phyloP scores from a whole-genome alignment of 2,888 invertebrate genomes.

The Galerucella nymphaeae region DNA sequence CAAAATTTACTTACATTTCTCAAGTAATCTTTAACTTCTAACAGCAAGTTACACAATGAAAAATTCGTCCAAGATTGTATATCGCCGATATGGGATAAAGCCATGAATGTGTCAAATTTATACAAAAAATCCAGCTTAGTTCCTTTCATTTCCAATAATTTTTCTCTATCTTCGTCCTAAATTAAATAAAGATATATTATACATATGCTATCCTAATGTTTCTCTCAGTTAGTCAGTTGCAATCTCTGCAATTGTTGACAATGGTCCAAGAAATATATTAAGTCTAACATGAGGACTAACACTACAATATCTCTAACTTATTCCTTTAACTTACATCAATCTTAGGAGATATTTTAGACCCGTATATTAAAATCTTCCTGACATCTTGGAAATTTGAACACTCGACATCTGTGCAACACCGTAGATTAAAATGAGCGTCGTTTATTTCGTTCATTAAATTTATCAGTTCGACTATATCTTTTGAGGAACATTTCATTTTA shows the following conservation, averaged over 20 bases:
- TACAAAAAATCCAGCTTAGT: conserved; percentile 49
- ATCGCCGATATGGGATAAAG: conserved; percentile 48
- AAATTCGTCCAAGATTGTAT: conserved; percentile 64
- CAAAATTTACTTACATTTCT: conserved; percentile 60
- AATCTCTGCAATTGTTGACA: too few relatives aligned
- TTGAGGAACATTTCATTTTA: conserved; percentile 50
- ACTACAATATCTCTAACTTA: too few relatives aligned
- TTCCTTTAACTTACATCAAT: conserved; percentile 25
- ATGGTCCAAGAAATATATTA: too few relatives aligned
- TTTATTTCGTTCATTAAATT: conserved; percentile 62
- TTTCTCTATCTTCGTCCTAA: conserved; percentile 25
- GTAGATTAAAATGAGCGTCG: conserved; percentile 63
- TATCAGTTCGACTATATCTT: conserved; percentile 61
- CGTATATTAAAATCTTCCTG: conserved; percentile 41
- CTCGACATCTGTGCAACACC: conserved; percentile 59
- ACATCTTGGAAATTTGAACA: conserved; percentile 40
- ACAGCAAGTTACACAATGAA: conserved; percentile 61
- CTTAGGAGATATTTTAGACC: conserved; percentile 33
- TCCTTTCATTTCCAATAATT: conserved; percentile 21
- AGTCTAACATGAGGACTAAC: too few relatives aligned
- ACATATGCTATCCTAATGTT: too few relatives aligned
- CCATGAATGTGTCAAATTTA: conserved; percentile 63
- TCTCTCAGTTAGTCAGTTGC: too few relatives aligned
- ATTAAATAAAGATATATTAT: background rate
- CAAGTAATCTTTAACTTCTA: conserved; percentile 61